Percentiles rank a stretch among this genome's conserved stretches.
Conservation (phyloP, 2,113 vertebrate genomes). For the Philantomba maxwellii region DNA sequence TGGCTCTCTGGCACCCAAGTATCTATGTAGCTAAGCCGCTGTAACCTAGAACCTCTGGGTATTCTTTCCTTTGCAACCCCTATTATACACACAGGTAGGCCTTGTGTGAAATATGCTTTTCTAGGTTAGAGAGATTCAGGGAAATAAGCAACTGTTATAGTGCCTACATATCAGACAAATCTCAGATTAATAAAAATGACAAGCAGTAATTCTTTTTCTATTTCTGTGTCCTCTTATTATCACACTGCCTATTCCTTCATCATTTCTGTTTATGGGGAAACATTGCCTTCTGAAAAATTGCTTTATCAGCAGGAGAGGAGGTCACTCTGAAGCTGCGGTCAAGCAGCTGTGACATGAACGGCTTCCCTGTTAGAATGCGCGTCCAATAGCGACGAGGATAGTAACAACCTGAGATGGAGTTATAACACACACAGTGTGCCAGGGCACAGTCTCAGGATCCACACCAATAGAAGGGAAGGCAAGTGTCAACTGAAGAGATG, state of each 20-base stretch:
- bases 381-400: background rate
- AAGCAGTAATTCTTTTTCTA: background rate
- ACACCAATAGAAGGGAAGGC: background rate
- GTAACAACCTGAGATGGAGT: background rate
- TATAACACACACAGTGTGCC: background rate
- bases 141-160: background rate
- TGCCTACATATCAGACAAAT: background rate
- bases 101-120: background rate
- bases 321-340: background rate
- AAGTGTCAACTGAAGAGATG: too few relatives aligned
- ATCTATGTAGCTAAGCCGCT: background rate
- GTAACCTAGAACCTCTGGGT: background rate
- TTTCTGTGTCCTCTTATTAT: background rate
- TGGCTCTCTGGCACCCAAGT: background rate
- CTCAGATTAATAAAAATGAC: background rate
- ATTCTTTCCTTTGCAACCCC: background rate
- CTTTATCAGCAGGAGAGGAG: background rate
- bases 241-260: background rate
- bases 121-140: background rate
- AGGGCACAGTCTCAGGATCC: background rate
- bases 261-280: background rate
- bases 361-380: background rate
- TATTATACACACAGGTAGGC: background rate
- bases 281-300: background rate
- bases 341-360: background rate